These are phyloP conservation scores for Diogma glabrata DNA, from an alignment of 2,888 invertebrate species.

Conservation along the genomic window DNA sequence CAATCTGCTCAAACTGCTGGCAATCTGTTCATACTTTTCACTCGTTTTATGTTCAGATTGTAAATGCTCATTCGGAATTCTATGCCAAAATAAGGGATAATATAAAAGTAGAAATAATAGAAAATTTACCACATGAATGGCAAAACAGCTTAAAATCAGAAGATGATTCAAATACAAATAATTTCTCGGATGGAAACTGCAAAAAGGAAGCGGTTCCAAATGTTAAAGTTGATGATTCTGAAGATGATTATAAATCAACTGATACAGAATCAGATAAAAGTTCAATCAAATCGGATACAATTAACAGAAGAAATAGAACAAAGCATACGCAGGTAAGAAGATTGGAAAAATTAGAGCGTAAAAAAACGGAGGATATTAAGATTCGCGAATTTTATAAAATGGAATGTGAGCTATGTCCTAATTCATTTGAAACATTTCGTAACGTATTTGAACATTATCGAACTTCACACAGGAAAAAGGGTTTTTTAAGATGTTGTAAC, in stretches of 20 bases:
- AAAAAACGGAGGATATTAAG: background rate
- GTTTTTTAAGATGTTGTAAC: conserved; percentile 21
- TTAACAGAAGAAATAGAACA: no score
- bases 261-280: no score
- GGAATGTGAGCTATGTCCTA: conserved; percentile 19
- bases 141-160: no score
- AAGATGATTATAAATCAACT: background rate
- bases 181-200: background rate
- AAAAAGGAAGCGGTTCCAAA: no score
- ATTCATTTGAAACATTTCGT: conserved; percentile 13
- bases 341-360: no score
- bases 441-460: conserved; percentile 19
- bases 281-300: no score
- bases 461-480: conserved; percentile 18
- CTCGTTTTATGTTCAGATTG: background rate
- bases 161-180: background rate
- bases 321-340: no score
- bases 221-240: conserved; percentile 1
- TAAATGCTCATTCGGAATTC: background rate
- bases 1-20: no score
- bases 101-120: background rate
- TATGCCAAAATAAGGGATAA: background rate
- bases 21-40: background rate
- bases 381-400: conserved; percentile 15
- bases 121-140: no score